These are phyloP conservation scores for Seira musarum DNA, from an alignment of 2,888 invertebrate species.

Conservation along the genomic window DNA sequence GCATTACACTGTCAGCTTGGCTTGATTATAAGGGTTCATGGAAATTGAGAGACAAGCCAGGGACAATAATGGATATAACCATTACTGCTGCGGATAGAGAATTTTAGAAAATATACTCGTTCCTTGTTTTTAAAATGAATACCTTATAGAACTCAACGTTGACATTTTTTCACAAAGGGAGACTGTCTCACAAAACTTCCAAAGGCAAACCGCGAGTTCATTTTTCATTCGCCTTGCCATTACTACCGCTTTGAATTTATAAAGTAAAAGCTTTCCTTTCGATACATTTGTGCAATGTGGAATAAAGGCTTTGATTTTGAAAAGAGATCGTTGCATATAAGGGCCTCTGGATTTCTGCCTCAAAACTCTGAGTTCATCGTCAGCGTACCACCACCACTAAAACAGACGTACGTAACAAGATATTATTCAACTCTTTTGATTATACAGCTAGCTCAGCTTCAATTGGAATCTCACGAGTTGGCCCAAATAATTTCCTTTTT, in stretches of 20 bases:
- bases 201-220: slow-evolving; percentile 1
- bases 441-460: slow-evolving; percentile 38
- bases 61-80: background rate
- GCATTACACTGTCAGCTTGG: background rate
- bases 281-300: slow-evolving; percentile 15
- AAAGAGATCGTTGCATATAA: background rate
- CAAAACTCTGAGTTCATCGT: background rate
- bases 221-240: slow-evolving; percentile 13
- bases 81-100: background rate
- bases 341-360: background rate
- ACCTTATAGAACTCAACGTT: background rate
- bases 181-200: background rate
- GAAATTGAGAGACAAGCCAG: background rate
- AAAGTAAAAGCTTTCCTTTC: background rate
- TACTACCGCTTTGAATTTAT: slow-evolving; percentile 3
- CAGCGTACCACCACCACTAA: background rate
- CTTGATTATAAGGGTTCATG: background rate
- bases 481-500: slow-evolving; percentile 43
- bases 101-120: background rate
- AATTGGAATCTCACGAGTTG: slow-evolving; percentile 39
- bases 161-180: background rate
- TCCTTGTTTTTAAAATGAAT: background rate
- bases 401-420: slow-evolving; percentile 37
- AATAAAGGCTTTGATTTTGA: slow-evolving; percentile 29
- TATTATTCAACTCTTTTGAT: slow-evolving; percentile 49